Evolutionary conservation across 2,888 invertebrate genomes (phyloP), one percentile per base, ranked within the genome.

Genomic region (Allolobophora icterica): DNA sequence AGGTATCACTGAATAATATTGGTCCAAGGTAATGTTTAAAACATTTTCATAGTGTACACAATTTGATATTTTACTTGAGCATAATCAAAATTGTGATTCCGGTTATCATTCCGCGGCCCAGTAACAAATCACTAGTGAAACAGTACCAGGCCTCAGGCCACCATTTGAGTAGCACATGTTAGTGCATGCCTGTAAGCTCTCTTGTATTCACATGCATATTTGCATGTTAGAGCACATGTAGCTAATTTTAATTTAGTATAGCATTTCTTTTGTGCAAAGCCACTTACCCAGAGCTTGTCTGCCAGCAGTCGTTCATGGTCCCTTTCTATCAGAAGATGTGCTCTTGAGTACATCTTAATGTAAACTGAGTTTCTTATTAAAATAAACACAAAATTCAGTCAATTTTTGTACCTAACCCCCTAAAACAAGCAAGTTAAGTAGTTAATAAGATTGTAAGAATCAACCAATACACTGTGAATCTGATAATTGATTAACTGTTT

Each of bases 271-370:
- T 8, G 24, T 52, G 52, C 71, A n/a, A 8, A 71, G n/a, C 11
- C 38, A 93, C 93, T 91, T 93, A 94, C 95, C 95, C 94, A 94
- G 84, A 94, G 94, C 83, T 93, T 90, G 30, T 94, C 92, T 87
- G 93, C 92, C 58, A 93, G 91, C 30, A 94, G 92, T 89, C 93
- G 93, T 91, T 94, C 93, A 90, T 93, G 92, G 91, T 94, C 94
- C 92, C 93, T 93, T 89, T 94, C 94, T 91, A 95, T 94, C 42
- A 95, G 91, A 42, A 94, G 93, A 93, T 94, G 94, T 34, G 95
- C 94, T 92, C 94, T 93, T 34, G 95, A 95, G 92, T 92, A 94
- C 94, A 95, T 95, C 71, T 71, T n/a, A 21, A 24, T 0, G 21
- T 6, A 71, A 17, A 30, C 30, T 71, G n/a, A 17, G 8, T n/a